Percentiles rank a stretch among this genome's conserved stretches.
Evolutionary conservation across 2,113 vertebrate species (phyloP).

Genomic region (Caloenas nicobarica): DNA sequence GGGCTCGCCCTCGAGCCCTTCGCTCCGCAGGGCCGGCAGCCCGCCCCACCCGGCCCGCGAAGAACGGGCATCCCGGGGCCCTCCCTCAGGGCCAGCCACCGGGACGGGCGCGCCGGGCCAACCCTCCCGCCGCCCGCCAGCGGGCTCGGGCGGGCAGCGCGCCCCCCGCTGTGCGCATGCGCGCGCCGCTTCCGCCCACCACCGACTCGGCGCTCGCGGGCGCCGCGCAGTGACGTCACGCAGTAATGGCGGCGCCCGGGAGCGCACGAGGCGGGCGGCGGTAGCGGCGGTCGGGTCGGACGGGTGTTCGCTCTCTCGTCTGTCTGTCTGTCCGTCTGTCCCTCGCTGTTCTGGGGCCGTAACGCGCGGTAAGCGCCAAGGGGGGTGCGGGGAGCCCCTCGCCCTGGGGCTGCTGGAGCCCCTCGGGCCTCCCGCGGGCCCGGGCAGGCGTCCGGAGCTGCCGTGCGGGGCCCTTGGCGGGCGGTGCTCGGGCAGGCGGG

Average conservation of each 20-base stretch:
- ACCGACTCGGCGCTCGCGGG: accelerated
- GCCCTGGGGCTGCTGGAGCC: too few species aligned
- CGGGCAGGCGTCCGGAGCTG: not conserved
- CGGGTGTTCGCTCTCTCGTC: accelerated
- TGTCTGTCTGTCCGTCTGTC: accelerated
- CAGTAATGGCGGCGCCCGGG: not conserved
- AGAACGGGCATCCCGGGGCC: accelerated
- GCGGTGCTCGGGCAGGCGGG: accelerated
- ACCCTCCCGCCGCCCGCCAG: too few species aligned
- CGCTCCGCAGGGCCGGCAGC: not conserved
- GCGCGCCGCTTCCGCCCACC: not conserved
- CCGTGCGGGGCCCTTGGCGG: not conserved
- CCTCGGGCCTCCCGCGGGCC: not conserved
- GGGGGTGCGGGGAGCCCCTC: too few species aligned
- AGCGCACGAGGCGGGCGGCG: not conserved
- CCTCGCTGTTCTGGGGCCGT: too few species aligned
- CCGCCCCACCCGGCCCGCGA: not conserved
- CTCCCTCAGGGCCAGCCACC: not conserved
- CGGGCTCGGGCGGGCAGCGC: too few species aligned
- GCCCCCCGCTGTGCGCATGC: not conserved
- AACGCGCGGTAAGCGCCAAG: not conserved
- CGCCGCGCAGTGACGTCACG: not conserved
- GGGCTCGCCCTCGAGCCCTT: not conserved
- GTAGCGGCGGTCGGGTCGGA: accelerated
- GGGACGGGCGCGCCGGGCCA: too few species aligned